Percentiles rank a stretch among this genome's conserved stretches.
Conservation (phyloP, 2,797 vertebrate species). For the Rhabdophis nuchalis region DNA sequence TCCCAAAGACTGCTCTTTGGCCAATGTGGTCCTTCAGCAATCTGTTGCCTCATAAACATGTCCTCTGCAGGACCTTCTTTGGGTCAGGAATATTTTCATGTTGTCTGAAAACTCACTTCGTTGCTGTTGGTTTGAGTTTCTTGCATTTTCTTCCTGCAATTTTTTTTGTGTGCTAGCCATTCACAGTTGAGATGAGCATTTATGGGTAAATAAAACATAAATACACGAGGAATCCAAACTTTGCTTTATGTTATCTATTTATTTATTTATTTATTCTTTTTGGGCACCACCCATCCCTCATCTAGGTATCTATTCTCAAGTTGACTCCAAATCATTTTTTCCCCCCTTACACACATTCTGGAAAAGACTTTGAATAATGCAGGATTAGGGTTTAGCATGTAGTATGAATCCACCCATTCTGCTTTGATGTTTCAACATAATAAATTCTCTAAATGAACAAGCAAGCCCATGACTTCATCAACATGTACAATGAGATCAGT, state of each 20-base stretch:
- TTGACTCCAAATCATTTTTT: not conserved
- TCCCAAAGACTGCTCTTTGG: too few relatives aligned
- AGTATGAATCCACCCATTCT: not conserved
- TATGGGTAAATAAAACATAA: not conserved
- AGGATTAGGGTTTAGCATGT: not conserved
- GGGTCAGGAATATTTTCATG: not conserved
- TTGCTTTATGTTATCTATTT: too few relatives aligned
- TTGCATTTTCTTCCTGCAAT: not conserved
- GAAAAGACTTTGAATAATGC: not conserved
- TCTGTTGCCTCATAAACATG: too few relatives aligned
- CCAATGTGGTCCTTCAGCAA: too few relatives aligned
- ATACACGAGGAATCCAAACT: not conserved
- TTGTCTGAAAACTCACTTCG: not conserved
- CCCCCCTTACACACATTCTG: not conserved
- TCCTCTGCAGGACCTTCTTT: not conserved
- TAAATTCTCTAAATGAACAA: too few relatives aligned
- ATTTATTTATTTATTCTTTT: too few relatives aligned
- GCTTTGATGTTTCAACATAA: too few relatives aligned
- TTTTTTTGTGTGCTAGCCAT: not conserved
- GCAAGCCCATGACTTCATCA: too few relatives aligned
- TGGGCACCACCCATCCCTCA: too few relatives aligned
- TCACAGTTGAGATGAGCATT: not conserved
- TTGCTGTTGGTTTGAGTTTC: not conserved
- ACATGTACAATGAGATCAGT: too few relatives aligned
- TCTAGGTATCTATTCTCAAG: too few relatives aligned